Percentiles rank a stretch among this genome's conserved stretches.
Conservation (phyloP, 2,888 invertebrate species). For the Plemyria rubiginata region DNA sequence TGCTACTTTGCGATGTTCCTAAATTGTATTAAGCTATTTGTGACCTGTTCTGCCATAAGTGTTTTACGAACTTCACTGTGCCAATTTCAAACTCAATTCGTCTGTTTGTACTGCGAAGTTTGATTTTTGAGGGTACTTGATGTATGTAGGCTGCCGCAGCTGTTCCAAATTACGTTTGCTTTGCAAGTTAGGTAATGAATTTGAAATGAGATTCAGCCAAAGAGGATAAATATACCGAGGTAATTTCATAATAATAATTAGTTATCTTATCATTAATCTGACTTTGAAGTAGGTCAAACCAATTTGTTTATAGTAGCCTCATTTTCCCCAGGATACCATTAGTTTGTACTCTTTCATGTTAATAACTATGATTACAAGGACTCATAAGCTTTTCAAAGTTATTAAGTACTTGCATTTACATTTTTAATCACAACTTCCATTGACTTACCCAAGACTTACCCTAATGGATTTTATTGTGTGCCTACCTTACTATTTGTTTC, state of each 20-base stretch:
- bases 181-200: conserved; percentile 28
- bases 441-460: not conserved
- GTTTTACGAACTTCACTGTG: conserved; percentile 27
- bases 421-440: not conserved
- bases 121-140: conserved; percentile 29
- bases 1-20: conserved; percentile 55
- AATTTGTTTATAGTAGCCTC: conserved; percentile 2
- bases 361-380: not conserved
- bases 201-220: conserved; percentile 8
- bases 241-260: not conserved
- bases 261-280: not conserved
- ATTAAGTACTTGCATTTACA: not conserved
- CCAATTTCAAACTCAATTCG: conserved; percentile 18
- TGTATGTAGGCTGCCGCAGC: conserved; percentile 25
- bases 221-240: not conserved
- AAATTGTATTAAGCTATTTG: conserved; percentile 59
- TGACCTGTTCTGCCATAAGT: conserved; percentile 35
- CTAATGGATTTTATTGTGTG: not conserved
- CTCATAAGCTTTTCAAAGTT: not conserved
- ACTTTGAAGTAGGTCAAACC: not conserved
- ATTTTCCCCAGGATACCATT: not conserved
- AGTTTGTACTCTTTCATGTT: not conserved
- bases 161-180: conserved; percentile 44
- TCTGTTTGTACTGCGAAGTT: conserved; percentile 29
- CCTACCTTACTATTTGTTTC: not conserved